Evolutionary conservation across 2,888 invertebrate genomes (phyloP).

Genomic region (Phania funesta): DNA sequence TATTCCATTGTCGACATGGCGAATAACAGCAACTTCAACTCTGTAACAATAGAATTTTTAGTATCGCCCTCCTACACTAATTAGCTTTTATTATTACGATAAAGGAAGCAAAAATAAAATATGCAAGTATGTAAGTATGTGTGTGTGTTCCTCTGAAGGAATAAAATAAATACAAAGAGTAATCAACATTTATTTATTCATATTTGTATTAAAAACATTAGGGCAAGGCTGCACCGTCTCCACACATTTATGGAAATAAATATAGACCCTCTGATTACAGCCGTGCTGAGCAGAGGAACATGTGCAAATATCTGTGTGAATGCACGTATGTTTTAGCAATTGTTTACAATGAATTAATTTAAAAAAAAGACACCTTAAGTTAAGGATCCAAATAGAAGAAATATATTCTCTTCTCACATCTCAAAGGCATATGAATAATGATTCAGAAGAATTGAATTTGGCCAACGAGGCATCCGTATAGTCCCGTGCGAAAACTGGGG

Average conservation of each 20-base stretch:
- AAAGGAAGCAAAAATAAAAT: neutral
- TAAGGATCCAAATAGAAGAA: too few relatives aligned
- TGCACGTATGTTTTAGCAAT: too few relatives aligned
- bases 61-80: slow-evolving; percentile 49
- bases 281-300: neutral
- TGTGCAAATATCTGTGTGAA: too few relatives aligned
- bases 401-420: too few relatives aligned
- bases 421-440: too few relatives aligned
- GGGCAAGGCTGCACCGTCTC: neutral
- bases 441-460: too few relatives aligned
- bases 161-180: neutral
- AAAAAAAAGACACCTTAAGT: too few relatives aligned
- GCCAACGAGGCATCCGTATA: too few relatives aligned
- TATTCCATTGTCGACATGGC: slow-evolving; percentile 20
- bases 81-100: slow-evolving; percentile 47
- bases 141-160: too few relatives aligned
- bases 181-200: slow-evolving; percentile 50
- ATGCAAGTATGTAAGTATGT: neutral
- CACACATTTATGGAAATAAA: neutral
- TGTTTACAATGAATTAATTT: too few relatives aligned
- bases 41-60: slow-evolving; percentile 38
- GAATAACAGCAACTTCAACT: slow-evolving; percentile 41
- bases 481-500: too few relatives aligned
- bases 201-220: slow-evolving; percentile 4
- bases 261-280: neutral